Conservation (phyloP, 2,113 vertebrate genomes). For the Garra rufa region DNA sequence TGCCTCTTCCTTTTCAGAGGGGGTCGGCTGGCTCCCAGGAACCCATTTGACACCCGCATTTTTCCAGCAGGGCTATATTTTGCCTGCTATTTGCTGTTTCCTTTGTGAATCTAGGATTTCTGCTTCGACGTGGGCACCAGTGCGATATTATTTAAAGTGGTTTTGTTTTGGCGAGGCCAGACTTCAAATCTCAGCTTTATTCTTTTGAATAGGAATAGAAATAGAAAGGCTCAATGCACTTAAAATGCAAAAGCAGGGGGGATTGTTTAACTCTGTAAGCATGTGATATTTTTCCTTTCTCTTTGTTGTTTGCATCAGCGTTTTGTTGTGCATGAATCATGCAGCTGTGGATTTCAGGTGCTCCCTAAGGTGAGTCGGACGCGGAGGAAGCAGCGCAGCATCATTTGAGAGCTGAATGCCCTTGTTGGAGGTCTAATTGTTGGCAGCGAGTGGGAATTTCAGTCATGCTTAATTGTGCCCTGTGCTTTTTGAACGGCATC, state of each 20-base stretch:
- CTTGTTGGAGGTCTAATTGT: conserved; percentile 40
- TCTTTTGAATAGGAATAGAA: background rate
- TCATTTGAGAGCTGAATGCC: conserved; percentile 22
- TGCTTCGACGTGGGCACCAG: background rate
- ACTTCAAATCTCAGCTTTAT: background rate
- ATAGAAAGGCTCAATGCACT: background rate
- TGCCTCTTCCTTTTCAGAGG: conserved; percentile 18
- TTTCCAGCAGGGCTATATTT: conserved; percentile 38
- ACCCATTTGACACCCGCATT: conserved; percentile 32
- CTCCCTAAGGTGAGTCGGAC: conserved; percentile 3
- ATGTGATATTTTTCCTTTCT: background rate
- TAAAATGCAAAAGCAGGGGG: background rate
- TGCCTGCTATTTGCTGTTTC: conserved; percentile 36
- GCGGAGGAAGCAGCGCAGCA: background rate
- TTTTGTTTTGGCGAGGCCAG: background rate
- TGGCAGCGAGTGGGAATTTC: background rate
- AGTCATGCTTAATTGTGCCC: background rate
- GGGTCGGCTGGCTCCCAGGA: conserved; percentile 23
- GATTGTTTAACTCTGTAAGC: conserved; percentile 4
- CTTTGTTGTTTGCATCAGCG: background rate
- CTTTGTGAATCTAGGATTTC: conserved; percentile 44
- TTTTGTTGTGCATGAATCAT: conserved; percentile 22
- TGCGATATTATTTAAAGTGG: background rate
- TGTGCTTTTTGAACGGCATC: conserved; percentile 35
- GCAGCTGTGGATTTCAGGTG: conserved; percentile 9